Evolutionary conservation across 2,888 invertebrate genomes (phyloP).

Genomic region (Branchellion lobata): DNA sequence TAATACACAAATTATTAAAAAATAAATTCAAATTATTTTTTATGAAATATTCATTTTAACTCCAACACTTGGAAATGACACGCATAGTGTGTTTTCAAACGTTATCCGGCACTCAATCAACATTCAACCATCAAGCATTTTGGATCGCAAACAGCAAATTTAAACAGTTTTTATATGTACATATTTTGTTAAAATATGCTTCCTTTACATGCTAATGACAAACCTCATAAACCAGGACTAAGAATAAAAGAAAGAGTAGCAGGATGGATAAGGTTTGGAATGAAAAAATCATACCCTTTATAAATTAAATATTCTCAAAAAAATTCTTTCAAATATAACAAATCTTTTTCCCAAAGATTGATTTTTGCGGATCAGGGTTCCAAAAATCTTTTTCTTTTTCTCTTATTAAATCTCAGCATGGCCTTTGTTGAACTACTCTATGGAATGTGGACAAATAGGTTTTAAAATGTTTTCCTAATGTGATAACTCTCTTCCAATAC

Average conservation of each 20-base stretch:
- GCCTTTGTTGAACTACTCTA: slow-evolving; percentile 93
- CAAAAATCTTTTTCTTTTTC: slow-evolving; percentile 86
- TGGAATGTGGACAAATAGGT: slow-evolving; percentile 69
- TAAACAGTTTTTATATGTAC: slow-evolving; percentile 4
- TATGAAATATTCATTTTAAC: not conserved
- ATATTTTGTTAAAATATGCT: slow-evolving; percentile 56
- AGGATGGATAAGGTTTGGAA: slow-evolving; percentile 63
- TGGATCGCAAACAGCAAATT: not conserved
- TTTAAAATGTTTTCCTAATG: slow-evolving; percentile 26
- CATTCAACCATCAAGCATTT: not conserved
- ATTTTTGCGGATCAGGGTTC: slow-evolving; percentile 91
- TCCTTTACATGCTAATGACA: slow-evolving; percentile 61
- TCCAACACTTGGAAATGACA: slow-evolving; percentile 41
- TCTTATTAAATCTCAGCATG: slow-evolving; percentile 87
- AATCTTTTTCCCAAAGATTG: slow-evolving; percentile 65
- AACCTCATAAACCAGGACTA: slow-evolving; percentile 59
- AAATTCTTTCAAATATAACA: not conserved
- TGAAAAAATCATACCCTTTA: no score
- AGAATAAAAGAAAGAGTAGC: slow-evolving; percentile 59
- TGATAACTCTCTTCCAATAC: no score
- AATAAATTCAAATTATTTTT: not conserved
- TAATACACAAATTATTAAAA: not conserved
- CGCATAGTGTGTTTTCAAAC: slow-evolving; percentile 33
- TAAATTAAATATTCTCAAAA: not conserved
- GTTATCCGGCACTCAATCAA: not conserved